Evolutionary conservation across 1,140 invertebrate species (phyloP), one percentile per base, ranked within the genome.

Genomic region (Paralvinella palmiformis): DNA sequence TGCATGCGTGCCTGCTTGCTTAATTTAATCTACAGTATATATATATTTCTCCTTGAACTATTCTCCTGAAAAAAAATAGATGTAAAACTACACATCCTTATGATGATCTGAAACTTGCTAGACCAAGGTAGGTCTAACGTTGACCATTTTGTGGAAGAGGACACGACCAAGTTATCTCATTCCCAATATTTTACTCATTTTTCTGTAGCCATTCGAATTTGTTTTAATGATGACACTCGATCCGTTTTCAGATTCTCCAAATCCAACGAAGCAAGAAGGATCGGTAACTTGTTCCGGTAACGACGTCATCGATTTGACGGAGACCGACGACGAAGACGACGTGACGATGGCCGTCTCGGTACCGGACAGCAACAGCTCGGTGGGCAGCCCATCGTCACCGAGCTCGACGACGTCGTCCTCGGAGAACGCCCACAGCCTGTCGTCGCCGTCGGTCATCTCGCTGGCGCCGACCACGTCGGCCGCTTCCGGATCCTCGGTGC

Each of bases 301-400:
- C 32, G 62, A 58, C 33, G 24, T 58, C 29, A 63, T 63, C 17
- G 62, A 57, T 27, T 45, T 63, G 27, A 63, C 50, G 20, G 62
- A 63, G n/a, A 59, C 50, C 6, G 62, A 63, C 31, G 62, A 63
- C n/a, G 62, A 63, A 31, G 52, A 4, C 24, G 62, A 62, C 24
- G 60, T 24, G 31, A 27, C n/a, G 32, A 4, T 31, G 7, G 27
- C 15, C 41, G 33, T 22, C 62, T 37, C 32, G 35, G 36, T 36
- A 20, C 41, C 41, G 1, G 60, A n/a, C 35, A 60, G 20, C 29
- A 20, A 17, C 48, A 55, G 22, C 10, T 10, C 60, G 0, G 24
- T 31, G 4, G 31, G 13, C 37, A 52, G 37, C 27, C 17, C 53
- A 5, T 22, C 31, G 5, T 22, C 52, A 6, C 15, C 53, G n/a